Evolutionary conservation across 2,888 invertebrate species (phyloP).

Genomic region (Antheraea yamamai): DNA sequence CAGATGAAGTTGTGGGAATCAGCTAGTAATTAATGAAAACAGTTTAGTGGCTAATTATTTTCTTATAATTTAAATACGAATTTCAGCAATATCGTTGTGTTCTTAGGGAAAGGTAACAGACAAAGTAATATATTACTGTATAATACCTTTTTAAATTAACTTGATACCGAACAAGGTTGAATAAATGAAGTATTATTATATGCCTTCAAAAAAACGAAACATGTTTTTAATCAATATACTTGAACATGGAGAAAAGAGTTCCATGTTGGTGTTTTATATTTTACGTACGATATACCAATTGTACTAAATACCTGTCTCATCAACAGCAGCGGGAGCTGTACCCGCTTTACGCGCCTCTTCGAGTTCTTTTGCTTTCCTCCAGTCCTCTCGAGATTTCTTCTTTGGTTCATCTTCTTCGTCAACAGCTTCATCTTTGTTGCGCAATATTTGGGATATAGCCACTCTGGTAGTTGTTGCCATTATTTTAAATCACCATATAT

Average conservation of each 20-base stretch:
- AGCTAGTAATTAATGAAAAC: no score
- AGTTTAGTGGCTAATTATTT: no score
- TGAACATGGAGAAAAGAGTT: background rate
- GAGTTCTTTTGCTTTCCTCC: slow-evolving; percentile 98
- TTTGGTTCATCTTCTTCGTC: slow-evolving; percentile 88
- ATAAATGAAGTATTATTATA: no score
- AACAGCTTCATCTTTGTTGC: slow-evolving; percentile 82
- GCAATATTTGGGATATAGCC: slow-evolving; percentile 88
- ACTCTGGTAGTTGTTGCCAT: slow-evolving; percentile 70
- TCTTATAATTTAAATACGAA: no score
- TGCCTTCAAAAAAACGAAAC: no score
- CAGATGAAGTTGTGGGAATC: no score
- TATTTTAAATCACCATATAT: slow-evolving; percentile 13
- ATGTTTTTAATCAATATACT: background rate
- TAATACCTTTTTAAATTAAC: no score
- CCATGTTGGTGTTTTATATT: background rate
- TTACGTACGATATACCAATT: background rate
- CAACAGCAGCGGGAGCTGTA: slow-evolving; percentile 95
- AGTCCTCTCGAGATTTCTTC: slow-evolving; percentile 95
- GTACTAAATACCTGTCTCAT: slow-evolving; percentile 84
- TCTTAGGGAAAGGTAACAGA: no score
- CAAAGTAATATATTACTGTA: no score
- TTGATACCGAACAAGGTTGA: no score
- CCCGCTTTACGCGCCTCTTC: slow-evolving; percentile 99
- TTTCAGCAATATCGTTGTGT: no score